A percentile compares a stretch with the other conserved stretches of the same genome.
These are phyloP conservation scores for Pelmatolapia mariae DNA, from an alignment of 2,113 vertebrate species.

Conservation along the genomic window DNA sequence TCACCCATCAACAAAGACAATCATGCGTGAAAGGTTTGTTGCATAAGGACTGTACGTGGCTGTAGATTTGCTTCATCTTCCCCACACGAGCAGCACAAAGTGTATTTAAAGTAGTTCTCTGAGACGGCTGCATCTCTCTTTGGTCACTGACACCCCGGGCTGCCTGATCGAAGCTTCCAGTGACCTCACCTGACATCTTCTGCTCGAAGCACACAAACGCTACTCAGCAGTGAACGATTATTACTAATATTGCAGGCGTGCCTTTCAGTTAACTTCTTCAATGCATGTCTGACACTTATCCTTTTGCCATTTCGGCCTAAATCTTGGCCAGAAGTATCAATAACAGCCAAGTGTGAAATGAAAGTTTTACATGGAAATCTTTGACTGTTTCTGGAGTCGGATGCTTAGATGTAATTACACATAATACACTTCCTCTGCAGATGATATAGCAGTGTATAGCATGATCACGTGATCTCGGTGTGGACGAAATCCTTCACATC, in stretches of 20 bases:
- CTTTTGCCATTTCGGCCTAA: background rate
- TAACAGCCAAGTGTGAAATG: background rate
- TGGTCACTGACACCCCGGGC: background rate
- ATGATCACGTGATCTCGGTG: background rate
- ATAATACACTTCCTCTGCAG: background rate
- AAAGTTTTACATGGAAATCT: background rate
- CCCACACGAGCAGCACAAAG: background rate
- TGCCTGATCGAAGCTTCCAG: background rate
- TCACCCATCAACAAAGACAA: background rate
- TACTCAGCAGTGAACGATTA: background rate
- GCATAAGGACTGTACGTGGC: background rate
- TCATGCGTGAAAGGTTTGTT: background rate
- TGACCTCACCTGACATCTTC: constrained; percentile 8
- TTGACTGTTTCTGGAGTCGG: background rate
- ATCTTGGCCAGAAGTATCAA: background rate
- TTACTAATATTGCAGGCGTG: background rate
- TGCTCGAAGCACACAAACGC: background rate
- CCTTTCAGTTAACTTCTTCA: background rate
- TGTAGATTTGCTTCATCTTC: background rate
- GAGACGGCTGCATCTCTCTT: constrained; percentile 9
- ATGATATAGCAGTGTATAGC: too few species aligned
- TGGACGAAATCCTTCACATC: background rate
- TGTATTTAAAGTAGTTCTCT: background rate
- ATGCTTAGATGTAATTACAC: background rate
- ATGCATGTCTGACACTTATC: background rate